These are phyloP conservation scores for Platorchestia sp. DNA, from an alignment of 1,140 invertebrate species.

Conservation along the genomic window DNA sequence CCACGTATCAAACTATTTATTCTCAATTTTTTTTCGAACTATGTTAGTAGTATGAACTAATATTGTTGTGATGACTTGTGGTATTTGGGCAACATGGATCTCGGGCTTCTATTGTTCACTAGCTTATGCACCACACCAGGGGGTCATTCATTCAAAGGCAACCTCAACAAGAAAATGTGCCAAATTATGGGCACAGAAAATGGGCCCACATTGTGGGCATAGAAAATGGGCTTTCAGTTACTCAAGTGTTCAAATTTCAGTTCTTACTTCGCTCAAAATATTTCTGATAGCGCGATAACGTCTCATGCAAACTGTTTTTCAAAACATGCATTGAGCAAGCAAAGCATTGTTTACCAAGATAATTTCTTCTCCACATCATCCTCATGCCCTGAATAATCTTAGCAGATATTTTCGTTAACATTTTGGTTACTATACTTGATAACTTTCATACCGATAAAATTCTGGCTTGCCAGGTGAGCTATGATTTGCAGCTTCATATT, in stretches of 20 bases:
- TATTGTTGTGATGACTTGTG: background rate
- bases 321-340: background rate
- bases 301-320: background rate
- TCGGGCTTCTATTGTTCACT: background rate
- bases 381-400: background rate
- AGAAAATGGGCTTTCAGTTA: background rate
- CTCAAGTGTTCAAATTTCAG: background rate
- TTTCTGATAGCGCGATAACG: background rate
- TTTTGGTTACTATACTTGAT: background rate
- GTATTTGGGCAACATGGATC: background rate
- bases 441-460: background rate
- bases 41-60: background rate
- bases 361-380: background rate
- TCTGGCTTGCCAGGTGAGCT: background rate
- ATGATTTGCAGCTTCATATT: background rate
- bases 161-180: background rate
- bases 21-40: background rate
- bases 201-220: too few species aligned
- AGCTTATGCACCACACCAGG: background rate
- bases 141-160: background rate
- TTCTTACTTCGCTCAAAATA: background rate
- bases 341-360: background rate
- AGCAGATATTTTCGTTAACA: background rate
- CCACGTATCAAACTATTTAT: background rate
- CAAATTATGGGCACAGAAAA: too few species aligned